Percentiles rank a stretch among this genome's conserved stretches.
Conservation (phyloP, 2,888 invertebrate species). For the Oxystoma pomonae region DNA sequence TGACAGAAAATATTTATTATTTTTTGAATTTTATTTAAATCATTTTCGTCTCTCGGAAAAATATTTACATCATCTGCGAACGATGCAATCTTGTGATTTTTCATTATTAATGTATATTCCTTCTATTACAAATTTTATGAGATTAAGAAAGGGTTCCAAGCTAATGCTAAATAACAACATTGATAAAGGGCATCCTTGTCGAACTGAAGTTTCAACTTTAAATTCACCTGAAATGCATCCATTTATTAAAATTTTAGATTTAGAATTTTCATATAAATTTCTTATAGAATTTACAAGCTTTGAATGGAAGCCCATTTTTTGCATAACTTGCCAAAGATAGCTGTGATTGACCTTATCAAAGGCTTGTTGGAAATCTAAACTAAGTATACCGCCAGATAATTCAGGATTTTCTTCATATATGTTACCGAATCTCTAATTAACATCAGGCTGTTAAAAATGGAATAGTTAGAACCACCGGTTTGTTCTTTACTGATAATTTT, state of each 20-base stretch:
- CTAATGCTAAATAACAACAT: background rate
- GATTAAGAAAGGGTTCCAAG: constrained; percentile 1
- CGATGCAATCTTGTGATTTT: background rate
- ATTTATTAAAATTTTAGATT: background rate
- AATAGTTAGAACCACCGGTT: background rate
- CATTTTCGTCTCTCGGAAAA: background rate
- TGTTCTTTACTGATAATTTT: background rate
- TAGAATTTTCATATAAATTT: background rate
- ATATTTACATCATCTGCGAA: background rate
- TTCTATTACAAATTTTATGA: constrained; percentile 2
- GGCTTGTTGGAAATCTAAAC: background rate
- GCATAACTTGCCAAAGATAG: background rate
- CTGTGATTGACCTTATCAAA: background rate
- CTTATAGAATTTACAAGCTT: background rate
- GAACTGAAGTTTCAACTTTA: background rate
- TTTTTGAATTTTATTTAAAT: background rate
- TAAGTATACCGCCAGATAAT: background rate
- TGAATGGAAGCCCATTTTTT: background rate
- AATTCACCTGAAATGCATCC: background rate
- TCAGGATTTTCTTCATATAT: background rate
- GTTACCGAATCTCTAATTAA: background rate
- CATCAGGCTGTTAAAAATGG: background rate
- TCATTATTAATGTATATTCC: background rate
- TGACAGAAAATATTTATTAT: background rate
- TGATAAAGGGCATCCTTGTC: constrained; percentile 6